phyloP scores from a whole-genome alignment of 2,113 vertebrate genomes.

The Neolamprologus sp. region DNA sequence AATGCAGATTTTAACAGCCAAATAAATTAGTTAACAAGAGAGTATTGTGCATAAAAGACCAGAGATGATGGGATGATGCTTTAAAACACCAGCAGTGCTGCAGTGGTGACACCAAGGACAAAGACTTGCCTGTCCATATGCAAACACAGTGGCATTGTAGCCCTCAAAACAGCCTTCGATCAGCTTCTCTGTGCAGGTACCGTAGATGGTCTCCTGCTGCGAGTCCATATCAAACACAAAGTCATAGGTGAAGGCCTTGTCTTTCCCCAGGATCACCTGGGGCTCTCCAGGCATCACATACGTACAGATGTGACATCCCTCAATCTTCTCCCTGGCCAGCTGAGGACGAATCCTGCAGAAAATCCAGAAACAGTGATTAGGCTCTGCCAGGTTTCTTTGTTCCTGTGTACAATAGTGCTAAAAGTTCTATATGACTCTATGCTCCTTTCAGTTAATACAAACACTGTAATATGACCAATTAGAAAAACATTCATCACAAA shows the following conservation, averaged over 20 bases:
- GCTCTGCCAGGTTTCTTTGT: not conserved
- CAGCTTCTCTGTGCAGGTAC: slow-evolving; percentile 86
- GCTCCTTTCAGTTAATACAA: not conserved
- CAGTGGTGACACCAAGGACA: not conserved
- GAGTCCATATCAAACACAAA: slow-evolving; percentile 92
- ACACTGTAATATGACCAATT: not conserved
- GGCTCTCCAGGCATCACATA: slow-evolving; percentile 91
- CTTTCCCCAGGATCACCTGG: slow-evolving; percentile 93
- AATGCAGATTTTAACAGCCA: not conserved
- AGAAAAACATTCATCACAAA: not conserved
- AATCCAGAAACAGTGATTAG: not conserved
- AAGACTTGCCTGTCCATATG: slow-evolving; percentile 89
- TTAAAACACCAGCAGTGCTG: not conserved
- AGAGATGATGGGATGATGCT: not conserved
- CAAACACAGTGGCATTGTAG: slow-evolving; percentile 96
- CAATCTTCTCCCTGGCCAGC: slow-evolving; percentile 91
- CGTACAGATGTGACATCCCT: slow-evolving; percentile 97
- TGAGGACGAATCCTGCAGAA: slow-evolving; percentile 87
- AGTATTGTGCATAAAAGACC: not conserved
- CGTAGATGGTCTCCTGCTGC: slow-evolving; percentile 83
- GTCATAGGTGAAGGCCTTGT: slow-evolving; percentile 97
- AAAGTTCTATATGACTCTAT: not conserved
- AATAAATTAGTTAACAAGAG: not conserved
- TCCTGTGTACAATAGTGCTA: not conserved
- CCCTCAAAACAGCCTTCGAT: slow-evolving; percentile 97